A percentile compares a stretch with the other conserved stretches of the same genome.
Conservation (phyloP, 1,140 invertebrate species). For the Drosophila elegans region DNA sequence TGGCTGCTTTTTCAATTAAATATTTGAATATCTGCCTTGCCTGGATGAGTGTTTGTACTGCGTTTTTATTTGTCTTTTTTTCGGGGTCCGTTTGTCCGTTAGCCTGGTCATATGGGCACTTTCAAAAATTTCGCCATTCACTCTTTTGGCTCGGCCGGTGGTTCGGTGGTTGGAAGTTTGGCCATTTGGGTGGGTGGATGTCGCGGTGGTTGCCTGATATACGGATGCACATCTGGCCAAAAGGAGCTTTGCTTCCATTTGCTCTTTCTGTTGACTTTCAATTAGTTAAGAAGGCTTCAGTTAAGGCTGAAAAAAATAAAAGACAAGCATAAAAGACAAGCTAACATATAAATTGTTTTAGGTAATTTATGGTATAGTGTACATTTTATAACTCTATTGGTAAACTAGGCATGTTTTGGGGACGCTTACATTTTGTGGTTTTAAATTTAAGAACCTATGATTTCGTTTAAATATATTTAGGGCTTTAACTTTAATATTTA, state of each 20-base stretch:
- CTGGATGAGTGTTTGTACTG: conserved; percentile 42
- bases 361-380: too few species aligned
- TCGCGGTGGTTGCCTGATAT: conserved; percentile 1
- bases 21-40: conserved; percentile 58
- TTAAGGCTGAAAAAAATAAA: neutral
- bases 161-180: conserved; percentile 11
- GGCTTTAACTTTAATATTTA: too few species aligned
- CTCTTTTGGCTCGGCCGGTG: conserved; percentile 23
- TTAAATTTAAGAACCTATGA: too few species aligned
- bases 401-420: too few species aligned
- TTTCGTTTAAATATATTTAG: too few species aligned
- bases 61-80: conserved; percentile 12
- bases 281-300: conserved; percentile 19
- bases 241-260: conserved; percentile 2
- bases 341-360: too few species aligned
- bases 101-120: conserved; percentile 37
- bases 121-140: conserved; percentile 64
- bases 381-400: too few species aligned
- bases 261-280: conserved; percentile 13
- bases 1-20: conserved; percentile 63
- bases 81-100: conserved; percentile 20
- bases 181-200: conserved; percentile 26
- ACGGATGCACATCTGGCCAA: conserved; percentile 42
- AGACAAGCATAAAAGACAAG: too few species aligned
- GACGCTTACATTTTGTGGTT: too few species aligned